Evolutionary conservation across 2,797 vertebrate genomes (phyloP).

Genomic region (Phyllotis vaccarum): DNA sequence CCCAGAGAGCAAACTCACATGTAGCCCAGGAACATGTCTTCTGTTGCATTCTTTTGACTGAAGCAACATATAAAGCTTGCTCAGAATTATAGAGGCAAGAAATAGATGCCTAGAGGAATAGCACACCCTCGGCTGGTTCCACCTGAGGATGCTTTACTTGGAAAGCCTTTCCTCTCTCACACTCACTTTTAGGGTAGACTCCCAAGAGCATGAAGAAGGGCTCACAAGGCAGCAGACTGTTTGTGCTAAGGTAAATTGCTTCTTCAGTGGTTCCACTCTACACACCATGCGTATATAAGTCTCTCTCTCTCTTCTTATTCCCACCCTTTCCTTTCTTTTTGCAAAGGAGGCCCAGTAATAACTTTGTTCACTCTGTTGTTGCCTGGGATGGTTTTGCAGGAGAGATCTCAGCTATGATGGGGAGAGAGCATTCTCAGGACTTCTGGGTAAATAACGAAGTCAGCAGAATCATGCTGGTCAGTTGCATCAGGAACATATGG

Average conservation of each 20-base stretch:
- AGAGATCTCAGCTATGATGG: background rate
- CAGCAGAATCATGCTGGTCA: background rate
- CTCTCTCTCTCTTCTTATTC: too few species aligned
- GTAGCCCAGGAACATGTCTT: background rate
- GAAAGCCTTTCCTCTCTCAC: background rate
- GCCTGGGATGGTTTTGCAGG: background rate
- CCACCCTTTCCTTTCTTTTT: background rate
- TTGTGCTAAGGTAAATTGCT: background rate
- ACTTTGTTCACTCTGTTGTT: background rate
- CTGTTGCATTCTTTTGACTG: background rate
- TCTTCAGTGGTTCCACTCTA: background rate
- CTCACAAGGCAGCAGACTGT: background rate
- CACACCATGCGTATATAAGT: background rate
- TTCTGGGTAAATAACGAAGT: background rate
- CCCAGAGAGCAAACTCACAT: background rate
- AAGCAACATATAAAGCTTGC: background rate
- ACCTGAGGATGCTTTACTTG: background rate
- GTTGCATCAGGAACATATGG: background rate
- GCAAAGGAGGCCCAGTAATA: constrained; percentile 8
- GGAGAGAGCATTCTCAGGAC: background rate
- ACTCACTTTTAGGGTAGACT: background rate
- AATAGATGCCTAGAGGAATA: background rate
- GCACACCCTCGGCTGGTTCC: background rate
- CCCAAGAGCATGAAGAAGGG: background rate
- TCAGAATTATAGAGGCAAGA: background rate